Evolutionary conservation across 2,888 invertebrate genomes (phyloP), one percentile per base, ranked within the genome.

Genomic region (Biston betularia): DNA sequence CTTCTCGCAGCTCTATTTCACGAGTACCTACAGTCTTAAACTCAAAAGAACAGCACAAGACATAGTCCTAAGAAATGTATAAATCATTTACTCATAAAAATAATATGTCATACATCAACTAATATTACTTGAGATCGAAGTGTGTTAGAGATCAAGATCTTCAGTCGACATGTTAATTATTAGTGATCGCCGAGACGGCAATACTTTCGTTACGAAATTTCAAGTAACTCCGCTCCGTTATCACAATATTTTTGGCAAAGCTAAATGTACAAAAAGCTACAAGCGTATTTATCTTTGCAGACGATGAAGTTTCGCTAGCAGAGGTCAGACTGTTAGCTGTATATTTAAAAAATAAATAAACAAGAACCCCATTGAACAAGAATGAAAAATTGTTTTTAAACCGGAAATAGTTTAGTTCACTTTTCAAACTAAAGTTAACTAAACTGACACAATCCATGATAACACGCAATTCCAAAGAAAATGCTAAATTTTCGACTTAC

Each of bases 91-190:
- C 54, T 44, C 54, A 65, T 61, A 65, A 65, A 65, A 61, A 61
- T 53, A 66, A 58, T 33, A 58, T 66, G 62, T 80, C 75, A 75
- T 73, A 81, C 76, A 77, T 80, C 82, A 79, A 81, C 82, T 85
- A 86, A 88, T 81, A 86, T 78, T 87, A 86, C 78, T 78, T 91
- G 91, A 91, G 91, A 91, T 91, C 91, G 89, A 85, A 82, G 82
- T 85, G 80, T 80, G 83, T 80, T 81, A 82, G 91, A 91, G 91
- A 91, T 91, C 91, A 88, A 79, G 85, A 84, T 85, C 80, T 86
- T 90, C 91, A 91, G 91, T 91, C 90, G 81, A 84, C 71, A 66
- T 62, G 71, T 68, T 69, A 72, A 60, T 61, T 68, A 71, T 68
- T 55, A 68, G 15, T 40, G 45, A 48, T 40, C 40, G 11, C 12